Percentiles rank a stretch among this genome's conserved stretches.
phyloP scores from a whole-genome alignment of 2,113 vertebrate genomes.

The Mellivora capensis region DNA sequence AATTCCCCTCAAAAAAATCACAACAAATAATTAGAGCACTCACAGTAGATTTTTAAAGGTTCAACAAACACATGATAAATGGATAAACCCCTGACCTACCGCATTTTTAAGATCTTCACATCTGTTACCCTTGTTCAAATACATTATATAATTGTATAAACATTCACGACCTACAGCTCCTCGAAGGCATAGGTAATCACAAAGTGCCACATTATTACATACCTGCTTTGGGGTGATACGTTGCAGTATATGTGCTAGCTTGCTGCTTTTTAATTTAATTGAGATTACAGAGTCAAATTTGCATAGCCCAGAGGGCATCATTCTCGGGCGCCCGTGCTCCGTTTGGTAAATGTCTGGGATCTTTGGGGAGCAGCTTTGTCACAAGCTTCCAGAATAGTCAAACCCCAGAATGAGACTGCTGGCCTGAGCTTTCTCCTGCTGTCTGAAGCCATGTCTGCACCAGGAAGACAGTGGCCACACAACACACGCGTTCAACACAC shows the following conservation, averaged over 20 bases:
- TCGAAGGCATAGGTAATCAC: no score
- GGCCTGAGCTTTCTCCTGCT: not conserved
- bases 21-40: not conserved
- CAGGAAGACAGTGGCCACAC: fast-evolving
- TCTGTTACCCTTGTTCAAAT: not conserved
- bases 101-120: not conserved
- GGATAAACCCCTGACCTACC: not conserved
- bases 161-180: fast-evolving
- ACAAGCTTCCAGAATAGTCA: not conserved
- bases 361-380: not conserved
- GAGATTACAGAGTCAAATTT: not conserved
- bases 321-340: not conserved
- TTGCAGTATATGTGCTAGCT: fast-evolving
- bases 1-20: no score
- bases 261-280: not conserved
- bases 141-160: not conserved
- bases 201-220: fast-evolving
- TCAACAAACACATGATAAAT: not conserved
- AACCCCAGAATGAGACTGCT: not conserved
- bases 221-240: not conserved
- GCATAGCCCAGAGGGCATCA: not conserved
- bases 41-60: not conserved
- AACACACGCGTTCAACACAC: not conserved
- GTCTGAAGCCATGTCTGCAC: not conserved
- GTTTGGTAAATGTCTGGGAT: not conserved